These are phyloP conservation scores for Oreamnos americanus DNA, from an alignment of 2,113 vertebrate species.

Conservation along the genomic window DNA sequence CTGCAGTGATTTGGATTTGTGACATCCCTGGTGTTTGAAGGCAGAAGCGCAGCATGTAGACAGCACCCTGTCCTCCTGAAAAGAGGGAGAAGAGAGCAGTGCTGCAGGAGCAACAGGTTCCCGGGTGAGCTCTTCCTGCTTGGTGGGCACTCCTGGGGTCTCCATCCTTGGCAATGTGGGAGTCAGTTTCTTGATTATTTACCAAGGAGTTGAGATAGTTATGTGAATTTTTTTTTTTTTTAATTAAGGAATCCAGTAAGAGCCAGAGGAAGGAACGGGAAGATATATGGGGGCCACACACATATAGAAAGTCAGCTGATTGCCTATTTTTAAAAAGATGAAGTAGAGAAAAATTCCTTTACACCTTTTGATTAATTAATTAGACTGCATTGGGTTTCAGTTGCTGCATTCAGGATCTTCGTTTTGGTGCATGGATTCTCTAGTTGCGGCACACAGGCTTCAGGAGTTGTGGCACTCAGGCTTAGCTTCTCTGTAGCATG, in stretches of 20 bases:
- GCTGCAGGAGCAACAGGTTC: not conserved
- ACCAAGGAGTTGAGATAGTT: not conserved
- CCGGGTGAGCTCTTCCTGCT: not conserved
- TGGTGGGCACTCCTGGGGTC: not conserved
- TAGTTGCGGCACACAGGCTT: not conserved
- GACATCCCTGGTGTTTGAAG: not conserved
- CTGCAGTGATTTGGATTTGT: not conserved
- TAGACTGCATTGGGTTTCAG: not conserved
- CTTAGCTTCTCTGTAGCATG: not conserved
- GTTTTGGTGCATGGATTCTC: not conserved
- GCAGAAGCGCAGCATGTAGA: not conserved
- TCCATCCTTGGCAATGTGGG: not conserved
- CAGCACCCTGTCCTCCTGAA: not conserved
- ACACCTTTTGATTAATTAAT: not conserved
- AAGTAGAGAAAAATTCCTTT: not conserved
- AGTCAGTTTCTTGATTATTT: not conserved
- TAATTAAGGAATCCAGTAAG: not conserved
- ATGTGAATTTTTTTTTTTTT: not conserved
- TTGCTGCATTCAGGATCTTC: not conserved
- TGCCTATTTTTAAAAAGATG: not conserved
- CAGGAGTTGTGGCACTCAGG: not conserved
- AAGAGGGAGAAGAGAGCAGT: no score
- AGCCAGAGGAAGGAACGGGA: not conserved
- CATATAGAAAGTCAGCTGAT: not conserved
- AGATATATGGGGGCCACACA: not conserved